phyloP scores from a whole-genome alignment of 23 tunicate genomes.

The Clavelina lepadiformis region DNA sequence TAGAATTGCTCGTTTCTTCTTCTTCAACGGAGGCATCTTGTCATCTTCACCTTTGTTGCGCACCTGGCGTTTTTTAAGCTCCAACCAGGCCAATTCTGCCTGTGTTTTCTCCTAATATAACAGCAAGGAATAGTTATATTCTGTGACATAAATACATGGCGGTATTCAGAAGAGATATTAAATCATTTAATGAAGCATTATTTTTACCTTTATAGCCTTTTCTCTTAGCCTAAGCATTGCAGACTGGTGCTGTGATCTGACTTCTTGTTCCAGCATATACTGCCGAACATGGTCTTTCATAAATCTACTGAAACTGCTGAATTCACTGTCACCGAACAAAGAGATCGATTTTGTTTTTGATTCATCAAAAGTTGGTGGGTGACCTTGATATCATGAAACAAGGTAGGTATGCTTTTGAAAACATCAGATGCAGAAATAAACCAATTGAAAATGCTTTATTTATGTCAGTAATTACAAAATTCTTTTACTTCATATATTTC shows the following conservation, averaged over 20 bases:
- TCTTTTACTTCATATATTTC: no score
- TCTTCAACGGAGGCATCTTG: conserved; percentile 81
- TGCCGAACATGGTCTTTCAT: conserved; percentile 62
- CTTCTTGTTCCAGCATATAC: conserved; percentile 79
- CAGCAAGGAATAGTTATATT: background rate
- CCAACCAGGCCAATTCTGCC: conserved; percentile 71
- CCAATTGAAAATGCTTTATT: no score
- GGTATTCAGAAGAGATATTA: background rate
- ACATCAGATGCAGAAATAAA: no score
- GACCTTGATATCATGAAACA: no score
- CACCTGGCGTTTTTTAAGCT: conserved; percentile 35
- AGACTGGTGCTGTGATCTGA: conserved; percentile 58
- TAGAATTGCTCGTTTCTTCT: conserved; percentile 70
- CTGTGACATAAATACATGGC: background rate
- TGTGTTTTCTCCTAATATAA: conserved; percentile 69
- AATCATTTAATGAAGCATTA: background rate
- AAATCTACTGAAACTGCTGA: conserved; percentile 43
- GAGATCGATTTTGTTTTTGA: conserved; percentile 26
- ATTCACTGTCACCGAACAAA: conserved; percentile 43
- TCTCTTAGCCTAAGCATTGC: conserved; percentile 72
- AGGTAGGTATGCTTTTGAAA: no score
- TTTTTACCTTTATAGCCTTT: conserved; percentile 78
- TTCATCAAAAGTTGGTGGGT: no score
- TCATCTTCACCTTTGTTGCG: conserved; percentile 82
- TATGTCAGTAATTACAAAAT: no score